Conservation (phyloP, 92 coral and sea anemone species). For the Zoanthus sociatus region DNA sequence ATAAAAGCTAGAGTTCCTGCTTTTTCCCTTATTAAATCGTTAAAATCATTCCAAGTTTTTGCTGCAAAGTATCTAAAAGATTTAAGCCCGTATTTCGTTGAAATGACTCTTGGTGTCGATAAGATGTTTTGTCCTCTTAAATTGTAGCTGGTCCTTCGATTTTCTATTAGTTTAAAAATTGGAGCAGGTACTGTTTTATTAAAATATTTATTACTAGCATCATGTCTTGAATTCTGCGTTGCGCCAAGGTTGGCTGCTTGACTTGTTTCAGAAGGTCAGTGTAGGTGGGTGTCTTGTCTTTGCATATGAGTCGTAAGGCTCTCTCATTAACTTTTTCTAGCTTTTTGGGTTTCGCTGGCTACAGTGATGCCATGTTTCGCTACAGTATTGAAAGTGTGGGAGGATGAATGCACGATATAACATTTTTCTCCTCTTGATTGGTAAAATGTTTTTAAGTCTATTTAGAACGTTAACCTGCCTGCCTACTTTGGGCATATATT, state of each 20-base stretch:
- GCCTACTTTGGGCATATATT: slow-evolving; percentile 27
- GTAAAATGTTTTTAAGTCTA: slow-evolving; percentile 62
- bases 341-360: slow-evolving; percentile 7
- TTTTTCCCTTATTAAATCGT: too few species aligned
- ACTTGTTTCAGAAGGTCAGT: slow-evolving; percentile 20
- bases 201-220: slow-evolving; percentile 20
- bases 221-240: slow-evolving; percentile 22
- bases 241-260: slow-evolving; percentile 30
- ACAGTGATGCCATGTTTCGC: slow-evolving; percentile 13
- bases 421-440: slow-evolving; percentile 44
- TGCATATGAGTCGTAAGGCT: background rate
- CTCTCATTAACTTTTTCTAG: slow-evolving; percentile 5
- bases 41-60: too few species aligned
- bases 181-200: slow-evolving; percentile 29
- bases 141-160: slow-evolving; percentile 35
- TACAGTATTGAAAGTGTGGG: slow-evolving; percentile 60
- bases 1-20: too few species aligned
- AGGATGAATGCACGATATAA: slow-evolving; percentile 59
- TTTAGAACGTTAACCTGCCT: slow-evolving; percentile 62
- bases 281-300: slow-evolving; percentile 23
- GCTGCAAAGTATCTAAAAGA: too few species aligned
- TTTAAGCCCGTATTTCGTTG: too few species aligned
- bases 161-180: slow-evolving; percentile 7
- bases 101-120: too few species aligned
- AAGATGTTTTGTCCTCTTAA: too few species aligned